Conservation (phyloP, 2,113 vertebrate genomes). For the Eleginops maclovinus region DNA sequence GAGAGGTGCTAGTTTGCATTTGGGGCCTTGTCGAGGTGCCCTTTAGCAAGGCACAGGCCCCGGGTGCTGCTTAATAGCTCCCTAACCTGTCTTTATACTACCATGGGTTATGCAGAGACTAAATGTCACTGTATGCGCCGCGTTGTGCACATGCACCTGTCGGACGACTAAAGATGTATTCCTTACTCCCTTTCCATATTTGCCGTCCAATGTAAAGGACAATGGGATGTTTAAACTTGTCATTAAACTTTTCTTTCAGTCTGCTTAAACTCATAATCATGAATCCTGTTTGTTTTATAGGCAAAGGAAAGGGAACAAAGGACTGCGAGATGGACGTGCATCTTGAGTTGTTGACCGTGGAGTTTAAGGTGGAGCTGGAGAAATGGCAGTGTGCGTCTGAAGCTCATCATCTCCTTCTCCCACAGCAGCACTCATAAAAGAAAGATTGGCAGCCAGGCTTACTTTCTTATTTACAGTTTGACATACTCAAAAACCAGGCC, state of each 20-base stretch:
- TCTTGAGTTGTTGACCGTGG: constrained; percentile 77
- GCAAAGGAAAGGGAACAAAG: constrained; percentile 64
- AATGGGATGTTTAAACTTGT: too few relatives aligned
- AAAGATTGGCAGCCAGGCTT: neutral
- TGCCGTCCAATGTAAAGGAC: neutral
- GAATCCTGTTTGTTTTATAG: constrained; percentile 57
- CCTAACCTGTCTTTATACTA: too few relatives aligned
- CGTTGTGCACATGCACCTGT: neutral
- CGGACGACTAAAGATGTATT: neutral
- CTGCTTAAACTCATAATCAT: neutral
- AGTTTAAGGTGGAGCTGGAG: constrained; percentile 83
- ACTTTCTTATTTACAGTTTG: neutral
- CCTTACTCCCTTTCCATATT: neutral
- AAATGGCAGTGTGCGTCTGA: constrained; percentile 72
- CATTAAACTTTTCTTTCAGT: neutral
- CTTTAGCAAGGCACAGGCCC: too few relatives aligned
- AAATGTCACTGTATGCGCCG: too few relatives aligned
- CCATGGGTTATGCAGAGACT: too few relatives aligned
- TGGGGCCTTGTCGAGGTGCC: too few relatives aligned
- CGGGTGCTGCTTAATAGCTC: too few relatives aligned
- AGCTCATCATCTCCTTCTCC: neutral
- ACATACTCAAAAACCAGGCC: neutral
- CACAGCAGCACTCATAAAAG: constrained; percentile 1
- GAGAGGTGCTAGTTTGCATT: too few relatives aligned
- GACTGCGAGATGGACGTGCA: neutral